phyloP scores from a whole-genome alignment of 2,113 vertebrate genomes.

The Brienomyrus longianalis region DNA sequence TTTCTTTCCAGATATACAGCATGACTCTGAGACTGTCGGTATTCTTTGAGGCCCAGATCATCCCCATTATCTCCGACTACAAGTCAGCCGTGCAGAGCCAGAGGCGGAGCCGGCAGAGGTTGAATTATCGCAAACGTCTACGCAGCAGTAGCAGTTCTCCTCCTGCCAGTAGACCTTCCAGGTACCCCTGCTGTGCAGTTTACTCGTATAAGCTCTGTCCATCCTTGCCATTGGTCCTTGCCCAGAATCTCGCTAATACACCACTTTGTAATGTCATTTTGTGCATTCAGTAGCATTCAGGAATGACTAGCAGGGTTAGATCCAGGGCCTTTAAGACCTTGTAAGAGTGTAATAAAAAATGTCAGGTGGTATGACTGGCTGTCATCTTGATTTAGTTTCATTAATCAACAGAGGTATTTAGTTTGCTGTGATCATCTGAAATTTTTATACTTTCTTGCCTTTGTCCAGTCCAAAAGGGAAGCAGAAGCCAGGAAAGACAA shows the following conservation, averaged over 20 bases:
- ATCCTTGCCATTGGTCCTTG: background rate
- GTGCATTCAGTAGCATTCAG: background rate
- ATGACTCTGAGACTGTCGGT: constrained; percentile 94
- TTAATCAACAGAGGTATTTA: background rate
- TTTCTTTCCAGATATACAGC: constrained; percentile 76
- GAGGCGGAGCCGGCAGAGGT: constrained; percentile 64
- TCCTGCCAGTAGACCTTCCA: constrained; percentile 67
- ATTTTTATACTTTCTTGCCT: constrained; percentile 14
- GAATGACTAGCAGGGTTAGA: background rate
- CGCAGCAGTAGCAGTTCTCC: constrained; percentile 76
- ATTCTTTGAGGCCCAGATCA: constrained; percentile 88
- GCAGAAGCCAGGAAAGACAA: constrained; percentile 75
- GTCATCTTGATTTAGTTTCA: background rate
- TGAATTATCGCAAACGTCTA: constrained; percentile 74
- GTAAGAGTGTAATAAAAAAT: background rate
- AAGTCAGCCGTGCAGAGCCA: constrained; percentile 84
- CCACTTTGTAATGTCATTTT: background rate
- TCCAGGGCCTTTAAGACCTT: background rate
- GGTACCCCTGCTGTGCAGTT: constrained; percentile 48
- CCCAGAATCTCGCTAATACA: background rate
- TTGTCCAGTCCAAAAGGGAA: constrained; percentile 78
- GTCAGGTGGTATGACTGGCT: background rate
- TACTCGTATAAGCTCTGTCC: background rate
- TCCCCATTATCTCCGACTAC: constrained; percentile 83
- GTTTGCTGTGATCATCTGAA: background rate